A percentile compares a stretch with the other conserved stretches of the same genome.
Conservation (phyloP, 2,888 invertebrate genomes). For the Apamea crenata region DNA sequence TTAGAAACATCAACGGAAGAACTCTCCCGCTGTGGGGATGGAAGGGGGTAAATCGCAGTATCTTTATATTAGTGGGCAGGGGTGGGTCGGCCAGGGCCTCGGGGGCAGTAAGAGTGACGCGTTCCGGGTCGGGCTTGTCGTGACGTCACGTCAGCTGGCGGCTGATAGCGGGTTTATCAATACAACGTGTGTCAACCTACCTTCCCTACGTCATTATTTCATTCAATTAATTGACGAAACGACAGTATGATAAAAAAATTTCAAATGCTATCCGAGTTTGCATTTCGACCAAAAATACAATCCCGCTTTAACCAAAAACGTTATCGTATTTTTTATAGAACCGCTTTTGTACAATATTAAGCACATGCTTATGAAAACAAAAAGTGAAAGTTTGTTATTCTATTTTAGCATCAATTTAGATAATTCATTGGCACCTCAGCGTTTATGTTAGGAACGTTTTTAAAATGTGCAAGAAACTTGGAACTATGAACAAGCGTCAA, state of each 20-base stretch:
- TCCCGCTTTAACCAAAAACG: conserved; percentile 50
- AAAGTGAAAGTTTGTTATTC: conserved; percentile 77
- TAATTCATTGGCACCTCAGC: conserved; percentile 57
- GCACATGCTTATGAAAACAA: conserved; percentile 68
- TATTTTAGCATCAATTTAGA: conserved; percentile 69
- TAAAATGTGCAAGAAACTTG: conserved; percentile 34
- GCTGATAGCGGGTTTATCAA: conserved; percentile 77
- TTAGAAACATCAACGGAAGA: conserved; percentile 21
- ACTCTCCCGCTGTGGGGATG: conserved; percentile 62
- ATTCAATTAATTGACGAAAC: conserved; percentile 34
- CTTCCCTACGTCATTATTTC: conserved; percentile 39
- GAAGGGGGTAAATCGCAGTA: conserved; percentile 60
- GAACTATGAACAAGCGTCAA: conserved; percentile 22
- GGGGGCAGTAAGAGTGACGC: conserved; percentile 78
- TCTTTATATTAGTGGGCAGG: conserved; percentile 68
- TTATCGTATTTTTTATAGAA: conserved; percentile 72
- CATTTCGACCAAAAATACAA: conserved; percentile 51
- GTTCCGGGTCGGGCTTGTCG: conserved; percentile 73
- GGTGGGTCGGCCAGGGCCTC: conserved; percentile 55
- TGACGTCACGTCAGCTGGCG: conserved; percentile 86
- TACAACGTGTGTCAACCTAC: conserved; percentile 50
- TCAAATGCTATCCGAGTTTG: conserved; percentile 19
- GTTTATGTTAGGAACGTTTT: conserved; percentile 43
- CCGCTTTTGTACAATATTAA: conserved; percentile 75
- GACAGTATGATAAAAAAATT: conserved; percentile 20